Conservation (phyloP, 2,113 vertebrate species). For the Terrapene triunguis region DNA sequence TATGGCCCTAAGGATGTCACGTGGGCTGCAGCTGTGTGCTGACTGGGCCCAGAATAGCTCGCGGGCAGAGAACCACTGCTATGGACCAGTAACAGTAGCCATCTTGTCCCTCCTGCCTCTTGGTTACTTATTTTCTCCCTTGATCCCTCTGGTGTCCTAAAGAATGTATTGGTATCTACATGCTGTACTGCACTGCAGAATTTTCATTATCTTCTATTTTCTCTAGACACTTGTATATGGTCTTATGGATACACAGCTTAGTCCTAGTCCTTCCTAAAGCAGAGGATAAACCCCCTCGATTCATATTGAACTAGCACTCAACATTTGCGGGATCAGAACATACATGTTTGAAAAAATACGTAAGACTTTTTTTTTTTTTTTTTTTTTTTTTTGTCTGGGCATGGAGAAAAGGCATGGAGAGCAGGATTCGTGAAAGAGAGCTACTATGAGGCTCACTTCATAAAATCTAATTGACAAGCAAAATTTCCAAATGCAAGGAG, state of each 20-base stretch:
- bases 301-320: neutral
- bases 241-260: neutral
- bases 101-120: neutral
- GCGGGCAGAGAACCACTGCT: neutral
- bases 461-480: neutral
- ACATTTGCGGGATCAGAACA: neutral
- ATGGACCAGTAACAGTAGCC: neutral
- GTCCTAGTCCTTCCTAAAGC: neutral
- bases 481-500: neutral
- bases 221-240: fast-evolving
- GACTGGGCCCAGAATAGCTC: too few relatives aligned
- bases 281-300: neutral
- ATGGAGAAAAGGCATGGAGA: neutral
- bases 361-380: neutral
- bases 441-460: neutral
- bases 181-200: neutral
- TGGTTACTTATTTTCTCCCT: neutral
- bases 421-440: neutral
- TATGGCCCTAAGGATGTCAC: too few relatives aligned
- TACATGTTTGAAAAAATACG: neutral
- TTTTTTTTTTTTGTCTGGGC: neutral
- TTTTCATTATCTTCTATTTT: neutral
- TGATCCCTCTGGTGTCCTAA: slow-evolving; percentile 1
- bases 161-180: neutral
- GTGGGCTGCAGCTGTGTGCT: too few relatives aligned